Conservation (phyloP, 2,888 invertebrate genomes). For the Pammene aurita region DNA sequence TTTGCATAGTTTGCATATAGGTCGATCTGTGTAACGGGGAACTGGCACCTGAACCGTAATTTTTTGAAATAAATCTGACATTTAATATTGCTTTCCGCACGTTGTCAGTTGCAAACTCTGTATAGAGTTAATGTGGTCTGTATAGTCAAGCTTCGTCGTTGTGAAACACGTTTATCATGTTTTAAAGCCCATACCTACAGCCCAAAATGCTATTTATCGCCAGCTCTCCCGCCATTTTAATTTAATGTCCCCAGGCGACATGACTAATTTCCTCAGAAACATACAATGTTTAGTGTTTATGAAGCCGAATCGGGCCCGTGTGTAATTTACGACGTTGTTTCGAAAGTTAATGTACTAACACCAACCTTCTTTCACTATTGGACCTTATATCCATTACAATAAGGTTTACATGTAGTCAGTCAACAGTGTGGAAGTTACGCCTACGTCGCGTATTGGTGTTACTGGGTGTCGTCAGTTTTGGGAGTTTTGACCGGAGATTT, state of each 20-base stretch:
- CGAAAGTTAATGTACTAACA: conserved; percentile 21
- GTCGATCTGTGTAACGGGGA: no score
- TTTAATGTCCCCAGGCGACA: conserved; percentile 23
- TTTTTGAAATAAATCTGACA: no score
- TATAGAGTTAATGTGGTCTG: no score
- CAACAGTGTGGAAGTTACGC: not conserved
- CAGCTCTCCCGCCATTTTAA: conserved; percentile 6
- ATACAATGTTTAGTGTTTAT: conserved; percentile 32
- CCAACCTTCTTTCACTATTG: no score
- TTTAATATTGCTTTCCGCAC: no score
- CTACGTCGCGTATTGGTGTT: conserved; percentile 22
- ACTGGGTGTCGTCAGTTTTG: conserved; percentile 19
- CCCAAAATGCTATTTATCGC: conserved; percentile 9
- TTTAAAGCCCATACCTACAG: not conserved
- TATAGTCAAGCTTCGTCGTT: not conserved
- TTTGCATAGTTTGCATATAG: no score
- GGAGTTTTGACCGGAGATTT: not conserved
- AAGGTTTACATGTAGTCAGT: no score
- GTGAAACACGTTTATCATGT: not conserved
- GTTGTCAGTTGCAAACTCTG: no score
- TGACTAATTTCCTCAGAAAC: conserved; percentile 27
- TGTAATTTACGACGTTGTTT: conserved; percentile 30
- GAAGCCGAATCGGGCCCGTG: conserved; percentile 12
- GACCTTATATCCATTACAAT: no score
- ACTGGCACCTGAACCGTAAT: no score